Conservation (phyloP, 1,140 invertebrate genomes). For the Olivierus martensii region DNA sequence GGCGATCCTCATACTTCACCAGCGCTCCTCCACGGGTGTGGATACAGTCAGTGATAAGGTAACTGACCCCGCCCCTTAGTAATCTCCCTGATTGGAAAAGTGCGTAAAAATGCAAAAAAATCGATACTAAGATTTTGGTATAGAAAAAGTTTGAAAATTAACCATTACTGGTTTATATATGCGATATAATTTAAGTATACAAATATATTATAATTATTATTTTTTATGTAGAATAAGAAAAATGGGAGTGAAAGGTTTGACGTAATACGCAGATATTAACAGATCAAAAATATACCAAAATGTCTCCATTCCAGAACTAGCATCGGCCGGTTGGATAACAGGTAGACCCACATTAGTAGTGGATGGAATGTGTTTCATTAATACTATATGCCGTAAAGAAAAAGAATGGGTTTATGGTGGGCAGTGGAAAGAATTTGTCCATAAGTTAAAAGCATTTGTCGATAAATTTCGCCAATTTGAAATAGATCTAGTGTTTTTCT, state of each 20-base stretch:
- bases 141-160: too few species aligned
- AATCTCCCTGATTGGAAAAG: too few species aligned
- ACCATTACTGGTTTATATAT: too few species aligned
- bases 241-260: slow-evolving; percentile 25
- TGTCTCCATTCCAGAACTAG: slow-evolving; percentile 21
- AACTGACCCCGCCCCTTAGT: too few species aligned
- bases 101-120: too few species aligned
- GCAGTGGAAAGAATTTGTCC: slow-evolving; percentile 26
- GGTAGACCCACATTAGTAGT: slow-evolving; percentile 24
- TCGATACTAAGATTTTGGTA: too few species aligned
- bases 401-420: slow-evolving; percentile 28
- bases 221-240: background rate
- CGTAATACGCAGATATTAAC: slow-evolving; percentile 23
- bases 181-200: too few species aligned
- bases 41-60: too few species aligned
- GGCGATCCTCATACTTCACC: too few species aligned
- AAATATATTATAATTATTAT: too few species aligned
- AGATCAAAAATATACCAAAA: slow-evolving; percentile 22
- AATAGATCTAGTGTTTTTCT: slow-evolving; percentile 28
- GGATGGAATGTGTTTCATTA: slow-evolving; percentile 27
- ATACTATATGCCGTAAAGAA: slow-evolving; percentile 23
- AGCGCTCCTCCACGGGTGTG: too few species aligned
- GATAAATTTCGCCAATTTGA: slow-evolving; percentile 19
- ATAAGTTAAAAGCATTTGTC: slow-evolving; percentile 24
- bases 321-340: slow-evolving; percentile 14